A percentile compares a stretch with the other conserved stretches of the same genome.
phyloP scores from a whole-genome alignment of 2,888 invertebrate genomes.

The Hirtodrosophila trivittata region DNA sequence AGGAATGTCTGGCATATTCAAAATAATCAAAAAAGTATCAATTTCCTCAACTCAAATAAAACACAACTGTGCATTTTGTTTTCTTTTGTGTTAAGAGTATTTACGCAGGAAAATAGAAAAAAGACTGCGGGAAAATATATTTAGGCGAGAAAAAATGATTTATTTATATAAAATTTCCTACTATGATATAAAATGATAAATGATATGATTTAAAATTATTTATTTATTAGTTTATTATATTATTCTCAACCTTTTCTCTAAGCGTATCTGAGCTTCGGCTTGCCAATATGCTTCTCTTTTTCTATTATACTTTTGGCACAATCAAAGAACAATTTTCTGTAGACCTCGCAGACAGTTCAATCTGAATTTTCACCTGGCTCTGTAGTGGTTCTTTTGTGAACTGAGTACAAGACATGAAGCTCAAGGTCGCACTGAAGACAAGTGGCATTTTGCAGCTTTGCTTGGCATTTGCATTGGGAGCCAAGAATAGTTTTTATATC shows the following conservation, averaged over 20 bases:
- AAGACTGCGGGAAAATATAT: too few species aligned
- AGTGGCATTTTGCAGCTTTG: constrained; percentile 3
- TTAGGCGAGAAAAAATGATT: too few species aligned
- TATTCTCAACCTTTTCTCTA: not conserved
- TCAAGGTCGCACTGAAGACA: constrained; percentile 16
- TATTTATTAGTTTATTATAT: constrained; percentile 1
- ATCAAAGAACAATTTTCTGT: not conserved
- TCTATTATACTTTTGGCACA: too few species aligned
- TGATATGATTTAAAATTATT: not conserved
- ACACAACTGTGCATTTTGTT: too few species aligned
- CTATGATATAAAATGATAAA: too few species aligned
- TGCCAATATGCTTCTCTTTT: not conserved
- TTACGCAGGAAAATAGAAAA: too few species aligned
- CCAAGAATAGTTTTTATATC: not conserved
- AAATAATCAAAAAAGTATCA: too few species aligned
- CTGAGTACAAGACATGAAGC: constrained; percentile 3
- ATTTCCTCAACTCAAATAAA: too few species aligned
- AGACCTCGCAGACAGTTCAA: not conserved
- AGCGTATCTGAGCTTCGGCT: not conserved
- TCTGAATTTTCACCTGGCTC: not conserved
- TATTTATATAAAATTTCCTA: too few species aligned
- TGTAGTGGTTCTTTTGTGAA: not conserved
- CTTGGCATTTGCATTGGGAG: not conserved
- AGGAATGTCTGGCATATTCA: too few species aligned
- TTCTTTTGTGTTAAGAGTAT: too few species aligned